Conservation (phyloP, 2,113 vertebrate species). For the Macquaria ambigua region DNA sequence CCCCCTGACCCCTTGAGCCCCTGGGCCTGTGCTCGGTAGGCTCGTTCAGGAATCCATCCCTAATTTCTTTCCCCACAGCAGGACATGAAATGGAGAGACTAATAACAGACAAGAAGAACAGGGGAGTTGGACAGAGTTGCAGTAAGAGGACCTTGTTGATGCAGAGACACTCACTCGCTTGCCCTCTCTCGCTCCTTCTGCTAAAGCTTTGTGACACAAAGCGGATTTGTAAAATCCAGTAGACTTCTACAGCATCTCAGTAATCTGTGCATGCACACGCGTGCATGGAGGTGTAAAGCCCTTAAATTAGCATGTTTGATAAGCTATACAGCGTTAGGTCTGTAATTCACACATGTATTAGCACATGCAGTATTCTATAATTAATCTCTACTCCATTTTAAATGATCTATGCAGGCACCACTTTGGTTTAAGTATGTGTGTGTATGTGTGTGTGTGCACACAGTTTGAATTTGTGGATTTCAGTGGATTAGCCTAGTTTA, state of each 20-base stretch:
- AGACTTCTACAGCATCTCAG: constrained; percentile 61
- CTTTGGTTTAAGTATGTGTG: constrained; percentile 3
- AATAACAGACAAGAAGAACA: neutral
- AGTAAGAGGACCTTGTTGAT: constrained; percentile 14
- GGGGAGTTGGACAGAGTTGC: neutral
- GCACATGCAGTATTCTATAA: constrained; percentile 40
- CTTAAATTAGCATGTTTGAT: constrained; percentile 59
- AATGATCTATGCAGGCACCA: constrained; percentile 6
- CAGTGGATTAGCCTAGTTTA: constrained; percentile 72
- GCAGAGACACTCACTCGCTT: constrained; percentile 20
- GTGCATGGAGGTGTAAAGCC: constrained; percentile 44
- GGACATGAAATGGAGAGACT: neutral
- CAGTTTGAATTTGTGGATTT: constrained; percentile 47
- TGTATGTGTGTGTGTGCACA: neutral
- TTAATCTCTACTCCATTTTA: constrained; percentile 34
- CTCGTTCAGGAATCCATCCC: neutral
- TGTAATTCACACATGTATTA: constrained; percentile 44
- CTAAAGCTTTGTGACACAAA: constrained; percentile 76
- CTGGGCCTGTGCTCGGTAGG: neutral
- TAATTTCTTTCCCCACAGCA: neutral
- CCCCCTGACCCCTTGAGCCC: neutral
- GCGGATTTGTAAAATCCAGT: constrained; percentile 76
- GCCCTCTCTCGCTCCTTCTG: constrained; percentile 36
- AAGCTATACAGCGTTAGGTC: constrained; percentile 23
- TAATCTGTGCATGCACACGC: constrained; percentile 18